These are phyloP conservation scores for Ascaphus truei DNA, from an alignment of 2,113 vertebrate species.

Conservation along the genomic window DNA sequence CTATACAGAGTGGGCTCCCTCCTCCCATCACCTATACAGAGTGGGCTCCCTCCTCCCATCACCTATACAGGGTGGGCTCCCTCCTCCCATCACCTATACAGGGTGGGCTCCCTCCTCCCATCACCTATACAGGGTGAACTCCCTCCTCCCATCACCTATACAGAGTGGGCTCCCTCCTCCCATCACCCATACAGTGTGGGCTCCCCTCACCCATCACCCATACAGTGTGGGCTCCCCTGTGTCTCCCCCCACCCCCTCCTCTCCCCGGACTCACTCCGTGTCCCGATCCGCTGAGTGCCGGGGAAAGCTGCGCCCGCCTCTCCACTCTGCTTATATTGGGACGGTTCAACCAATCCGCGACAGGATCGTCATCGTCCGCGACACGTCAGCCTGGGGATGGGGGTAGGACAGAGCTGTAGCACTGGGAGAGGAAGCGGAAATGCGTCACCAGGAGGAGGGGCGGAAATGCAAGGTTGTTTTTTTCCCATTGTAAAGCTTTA, in stretches of 20 bases:
- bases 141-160: not conserved
- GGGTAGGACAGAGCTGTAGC: not conserved
- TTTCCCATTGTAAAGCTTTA: not conserved
- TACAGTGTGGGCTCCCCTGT: not conserved
- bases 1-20: too few species aligned
- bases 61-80: not conserved
- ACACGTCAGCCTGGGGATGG: constrained; percentile 28
- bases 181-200: not conserved
- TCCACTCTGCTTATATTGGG: constrained; percentile 19
- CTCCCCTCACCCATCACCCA: not conserved
- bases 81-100: not conserved
- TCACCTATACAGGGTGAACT: not conserved
- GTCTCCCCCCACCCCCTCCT: not conserved
- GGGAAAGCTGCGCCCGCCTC: constrained; percentile 31
- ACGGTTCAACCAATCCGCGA: constrained; percentile 6
- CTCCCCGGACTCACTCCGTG: constrained; percentile 25
- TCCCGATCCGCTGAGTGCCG: constrained; percentile 38
- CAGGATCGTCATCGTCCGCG: constrained; percentile 27
- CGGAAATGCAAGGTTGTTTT: not conserved
- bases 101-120: not conserved
- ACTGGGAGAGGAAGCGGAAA: constrained; percentile 1
- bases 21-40: too few species aligned
- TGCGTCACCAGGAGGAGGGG: not conserved
- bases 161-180: not conserved
- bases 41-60: too few species aligned